Evolutionary conservation across 2,797 vertebrate genomes (phyloP), one percentile per base, ranked within the genome.

Genomic region (Calcarius lapponicus): DNA sequence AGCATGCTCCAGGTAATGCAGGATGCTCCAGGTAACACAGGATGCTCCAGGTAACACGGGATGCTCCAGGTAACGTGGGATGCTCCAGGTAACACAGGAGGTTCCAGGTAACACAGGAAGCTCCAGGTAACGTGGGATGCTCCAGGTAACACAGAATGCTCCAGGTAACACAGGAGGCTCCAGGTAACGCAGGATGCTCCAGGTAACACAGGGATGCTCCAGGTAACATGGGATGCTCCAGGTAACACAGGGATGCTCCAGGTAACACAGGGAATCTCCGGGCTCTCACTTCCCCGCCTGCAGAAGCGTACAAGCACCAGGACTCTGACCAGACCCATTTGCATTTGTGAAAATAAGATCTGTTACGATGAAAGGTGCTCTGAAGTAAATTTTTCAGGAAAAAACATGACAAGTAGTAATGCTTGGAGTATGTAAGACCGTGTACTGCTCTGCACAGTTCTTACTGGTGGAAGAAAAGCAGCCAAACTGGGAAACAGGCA

Each of bases 281-380:
- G 38, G n/a, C 3, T 25, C 60, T 36, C 53, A 10, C 13, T 48
- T 17, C 34, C 26, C 34, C 6, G 0, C 2, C 0, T 11, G 21
- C 22, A 38, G n/a, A 43, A 20, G 22, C 1, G 0, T 5, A 26
- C 25, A 3, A 48, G 18, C 1, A 19, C 4, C 67, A 31, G 7
- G 11, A 48, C 32, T 51, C 11, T 5, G 40, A 10, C 2, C 24
- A 53, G 74, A 17, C 15, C 28, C 7, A 4, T 45, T 32, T 21
- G 9, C 7, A 11, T 18, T 11, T 7, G 29, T 34, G 26, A 26
- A 73, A 67, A 45, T 6, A 8, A 38, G 26, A 34, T 22, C 20
- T 65, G 48, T 17, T 2, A 17, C 1, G 0, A 11, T 6, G 28
- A 74, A 67, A 71, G 42, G 4, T 7, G 16, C 7, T 57, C 31